These are phyloP conservation scores for Ceyx erithaca DNA, from an alignment of 2,797 vertebrate genomes.

Conservation along the genomic window DNA sequence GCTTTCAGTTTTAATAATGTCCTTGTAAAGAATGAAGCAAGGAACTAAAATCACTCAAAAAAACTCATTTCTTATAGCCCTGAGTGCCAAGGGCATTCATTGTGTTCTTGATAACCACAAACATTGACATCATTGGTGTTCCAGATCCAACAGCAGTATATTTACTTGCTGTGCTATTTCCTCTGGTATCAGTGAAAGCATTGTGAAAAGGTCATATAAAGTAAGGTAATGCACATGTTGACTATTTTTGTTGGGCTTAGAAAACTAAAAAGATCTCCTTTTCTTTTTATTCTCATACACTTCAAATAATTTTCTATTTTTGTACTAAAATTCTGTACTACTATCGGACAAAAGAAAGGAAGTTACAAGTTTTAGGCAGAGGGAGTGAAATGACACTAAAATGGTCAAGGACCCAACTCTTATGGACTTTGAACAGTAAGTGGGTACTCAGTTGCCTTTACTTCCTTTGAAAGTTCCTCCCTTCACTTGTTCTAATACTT, in stretches of 20 bases:
- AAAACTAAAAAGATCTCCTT: not conserved
- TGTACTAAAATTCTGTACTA: not conserved
- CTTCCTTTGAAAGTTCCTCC: not conserved
- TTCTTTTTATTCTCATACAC: not conserved
- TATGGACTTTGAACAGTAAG: not conserved
- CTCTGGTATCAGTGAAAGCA: constrained; percentile 26
- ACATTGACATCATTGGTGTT: constrained; percentile 49
- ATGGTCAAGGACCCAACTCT: not conserved
- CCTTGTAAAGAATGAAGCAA: constrained; percentile 60
- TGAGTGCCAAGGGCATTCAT: constrained; percentile 65
- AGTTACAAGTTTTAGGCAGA: not conserved
- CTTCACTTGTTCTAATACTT: not conserved
- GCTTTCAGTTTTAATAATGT: constrained; percentile 77
- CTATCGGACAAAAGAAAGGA: not conserved
- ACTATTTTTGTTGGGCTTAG: constrained; percentile 16
- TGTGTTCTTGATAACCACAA: constrained; percentile 49
- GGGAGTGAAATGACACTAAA: not conserved
- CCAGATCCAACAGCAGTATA: constrained; percentile 54
- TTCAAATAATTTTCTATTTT: not conserved
- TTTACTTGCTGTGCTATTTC: constrained; percentile 48
- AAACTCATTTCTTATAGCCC: constrained; percentile 40
- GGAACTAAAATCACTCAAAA: constrained; percentile 69
- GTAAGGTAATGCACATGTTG: constrained; percentile 33
- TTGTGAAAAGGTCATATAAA: constrained; percentile 61
- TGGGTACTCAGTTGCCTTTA: not conserved